Percentiles rank a stretch among this genome's conserved stretches.
phyloP scores from a whole-genome alignment of 2,113 vertebrate genomes.

The Perca flavescens region DNA sequence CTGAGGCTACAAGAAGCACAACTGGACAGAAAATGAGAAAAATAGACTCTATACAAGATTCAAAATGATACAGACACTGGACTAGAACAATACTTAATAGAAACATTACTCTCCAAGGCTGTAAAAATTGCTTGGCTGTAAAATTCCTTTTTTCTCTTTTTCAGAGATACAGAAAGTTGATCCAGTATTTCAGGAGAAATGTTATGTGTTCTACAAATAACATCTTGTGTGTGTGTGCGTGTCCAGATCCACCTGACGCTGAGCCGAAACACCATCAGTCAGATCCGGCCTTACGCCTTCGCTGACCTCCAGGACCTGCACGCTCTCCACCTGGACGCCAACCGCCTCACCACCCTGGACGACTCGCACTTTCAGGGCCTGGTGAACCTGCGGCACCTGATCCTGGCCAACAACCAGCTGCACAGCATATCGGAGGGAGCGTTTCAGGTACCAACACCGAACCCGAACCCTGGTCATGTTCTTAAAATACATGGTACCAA shows the following conservation, averaged over 20 bases:
- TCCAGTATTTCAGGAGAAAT: background rate
- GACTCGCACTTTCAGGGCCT: slow-evolving; percentile 87
- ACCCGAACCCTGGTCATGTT: background rate
- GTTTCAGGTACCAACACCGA: slow-evolving; percentile 74
- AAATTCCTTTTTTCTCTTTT: background rate
- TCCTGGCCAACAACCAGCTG: slow-evolving; percentile 89
- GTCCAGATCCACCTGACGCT: slow-evolving; percentile 86
- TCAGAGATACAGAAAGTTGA: background rate
- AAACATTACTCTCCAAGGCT: too few species aligned
- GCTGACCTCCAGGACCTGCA: slow-evolving; percentile 87
- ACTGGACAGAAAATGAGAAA: too few species aligned
- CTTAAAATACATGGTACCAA: background rate
- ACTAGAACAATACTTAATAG: too few species aligned
- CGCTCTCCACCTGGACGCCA: slow-evolving; percentile 87
- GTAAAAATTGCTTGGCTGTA: too few species aligned
- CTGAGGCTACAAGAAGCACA: too few species aligned
- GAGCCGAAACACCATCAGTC: slow-evolving; percentile 89
- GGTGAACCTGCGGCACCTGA: slow-evolving; percentile 87
- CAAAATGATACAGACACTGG: too few species aligned
- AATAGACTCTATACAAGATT: too few species aligned
- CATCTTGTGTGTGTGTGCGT: too few species aligned
- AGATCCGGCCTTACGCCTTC: slow-evolving; percentile 86
- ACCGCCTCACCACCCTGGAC: slow-evolving; percentile 85
- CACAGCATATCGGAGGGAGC: slow-evolving; percentile 85
- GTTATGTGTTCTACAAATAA: too few species aligned